Conservation (phyloP, 2,888 invertebrate species). For the Branchinecta sandiegonensis region DNA sequence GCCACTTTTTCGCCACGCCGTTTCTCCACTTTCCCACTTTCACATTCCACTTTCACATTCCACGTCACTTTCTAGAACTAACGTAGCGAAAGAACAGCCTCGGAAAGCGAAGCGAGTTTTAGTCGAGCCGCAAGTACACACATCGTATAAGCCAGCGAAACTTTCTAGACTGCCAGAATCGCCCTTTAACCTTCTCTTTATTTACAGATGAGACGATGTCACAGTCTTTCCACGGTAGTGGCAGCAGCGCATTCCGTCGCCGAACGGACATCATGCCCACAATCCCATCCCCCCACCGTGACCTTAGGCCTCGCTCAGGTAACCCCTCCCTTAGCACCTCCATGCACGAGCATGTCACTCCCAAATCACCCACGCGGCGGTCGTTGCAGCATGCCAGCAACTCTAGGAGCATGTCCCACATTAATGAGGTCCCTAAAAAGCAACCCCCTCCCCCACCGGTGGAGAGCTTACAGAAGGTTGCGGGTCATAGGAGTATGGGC, state of each 20-base stretch:
- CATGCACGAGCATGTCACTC: background rate
- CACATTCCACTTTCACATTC: too few species aligned
- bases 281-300: constrained; percentile 55
- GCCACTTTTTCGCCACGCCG: too few species aligned
- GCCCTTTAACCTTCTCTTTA: too few species aligned
- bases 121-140: too few species aligned
- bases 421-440: constrained; percentile 29
- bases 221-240: background rate
- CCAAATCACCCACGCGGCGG: background rate
- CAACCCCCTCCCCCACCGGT: background rate
- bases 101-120: too few species aligned
- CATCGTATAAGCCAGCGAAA: too few species aligned
- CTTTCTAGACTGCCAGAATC: too few species aligned
- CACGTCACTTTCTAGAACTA: too few species aligned
- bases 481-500: constrained; percentile 9
- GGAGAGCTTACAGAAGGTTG: background rate
- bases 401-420: constrained; percentile 44
- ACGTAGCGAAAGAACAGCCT: too few species aligned
- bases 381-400: constrained; percentile 34
- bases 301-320: constrained; percentile 29
- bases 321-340: background rate
- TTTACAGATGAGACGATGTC: constrained; percentile 11
- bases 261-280: constrained; percentile 76
- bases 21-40: too few species aligned
- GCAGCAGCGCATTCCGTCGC: constrained; percentile 25